phyloP scores from a whole-genome alignment of 2,888 invertebrate genomes.

The Congeria kusceri region DNA sequence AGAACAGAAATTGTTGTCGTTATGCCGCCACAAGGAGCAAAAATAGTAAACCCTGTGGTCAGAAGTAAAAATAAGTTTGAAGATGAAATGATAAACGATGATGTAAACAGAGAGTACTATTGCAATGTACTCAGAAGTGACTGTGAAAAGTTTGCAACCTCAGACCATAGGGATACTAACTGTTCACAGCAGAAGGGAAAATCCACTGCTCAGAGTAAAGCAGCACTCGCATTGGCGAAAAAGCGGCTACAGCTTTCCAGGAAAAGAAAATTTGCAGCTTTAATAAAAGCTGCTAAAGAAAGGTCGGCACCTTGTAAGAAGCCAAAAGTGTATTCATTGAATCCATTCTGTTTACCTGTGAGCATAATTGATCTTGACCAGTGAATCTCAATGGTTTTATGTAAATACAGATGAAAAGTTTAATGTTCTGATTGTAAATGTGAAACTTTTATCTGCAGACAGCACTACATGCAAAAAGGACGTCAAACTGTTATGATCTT shows the following conservation, averaged over 20 bases:
- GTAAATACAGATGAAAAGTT: too few species aligned
- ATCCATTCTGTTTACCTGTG: slow-evolving; percentile 76
- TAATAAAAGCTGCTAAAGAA: slow-evolving; percentile 5
- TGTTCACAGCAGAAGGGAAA: neutral
- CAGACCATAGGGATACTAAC: neutral
- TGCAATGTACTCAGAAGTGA: neutral
- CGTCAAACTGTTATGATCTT: too few species aligned
- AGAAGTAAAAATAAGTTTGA: slow-evolving; percentile 13
- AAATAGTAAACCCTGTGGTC: slow-evolving; percentile 26
- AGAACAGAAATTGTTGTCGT: slow-evolving; percentile 31
- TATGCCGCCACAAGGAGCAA: slow-evolving; percentile 46
- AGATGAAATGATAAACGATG: slow-evolving; percentile 8
- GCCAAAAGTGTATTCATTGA: slow-evolving; percentile 70
- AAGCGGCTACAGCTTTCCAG: neutral
- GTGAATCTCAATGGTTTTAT: too few species aligned
- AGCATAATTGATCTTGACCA: slow-evolving; percentile 55
- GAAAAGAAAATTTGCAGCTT: slow-evolving; percentile 15
- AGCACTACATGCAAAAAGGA: too few species aligned
- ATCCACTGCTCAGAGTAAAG: neutral
- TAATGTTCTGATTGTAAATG: too few species aligned
- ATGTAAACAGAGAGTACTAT: slow-evolving; percentile 9
- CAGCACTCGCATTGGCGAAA: neutral
- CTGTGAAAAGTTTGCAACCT: too few species aligned
- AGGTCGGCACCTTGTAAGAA: slow-evolving; percentile 56
- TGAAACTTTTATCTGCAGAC: too few species aligned